Base-by-base conservation (phyloP, 2,888 invertebrate genomes). In the Heliconius aoede region DNA sequence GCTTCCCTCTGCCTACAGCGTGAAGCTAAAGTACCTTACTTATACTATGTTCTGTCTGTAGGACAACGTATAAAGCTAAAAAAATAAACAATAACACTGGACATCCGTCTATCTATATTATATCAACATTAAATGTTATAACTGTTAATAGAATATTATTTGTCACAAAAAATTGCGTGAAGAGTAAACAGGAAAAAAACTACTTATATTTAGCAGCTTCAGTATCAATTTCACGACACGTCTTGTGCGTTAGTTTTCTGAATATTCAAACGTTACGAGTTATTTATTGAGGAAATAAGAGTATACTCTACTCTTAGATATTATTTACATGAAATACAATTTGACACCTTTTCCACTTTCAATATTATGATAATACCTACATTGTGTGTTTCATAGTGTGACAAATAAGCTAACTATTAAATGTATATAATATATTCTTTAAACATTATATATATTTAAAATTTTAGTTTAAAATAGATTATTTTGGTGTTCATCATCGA, bases 171-270 rank as follows among this genome's bases (percentile, higher is more conserved):
- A 46, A 46, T 46, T 18, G 2, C 26, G 55, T 60, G 26, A 26
- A 60, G 7, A 4, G 15, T 26, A 60, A 15, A 24, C 24, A 13
- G 32, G 30, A 9, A 60, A 62, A 9, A 24, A 36, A 3, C 5
- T 11, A n/a, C 36, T 62, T 32, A 4, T 36, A 51, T 69, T 15
- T 51, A 58, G 58, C 15, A 72, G 18, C 8, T 51, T 32, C 46
- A 58, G 32, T 30, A 36, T 74, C 32, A 73, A 73, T 72, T 72
- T 72, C 61, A n/a, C 46, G 9, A 72, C 40, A 46, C 46, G 28
- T 46, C 28, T 72, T 46, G 26, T 46, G 21, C 40, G 62, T 61
- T 72, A 72, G 36, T 28, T 72, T 72, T 30, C 36, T 8, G 8
- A 26, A 72, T 13, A 61, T 30, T 3, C 55, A 55, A n/a, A n/a